These are phyloP conservation scores for Lasius fuliginosus DNA, from an alignment of 2,888 invertebrate species.

Conservation along the genomic window DNA sequence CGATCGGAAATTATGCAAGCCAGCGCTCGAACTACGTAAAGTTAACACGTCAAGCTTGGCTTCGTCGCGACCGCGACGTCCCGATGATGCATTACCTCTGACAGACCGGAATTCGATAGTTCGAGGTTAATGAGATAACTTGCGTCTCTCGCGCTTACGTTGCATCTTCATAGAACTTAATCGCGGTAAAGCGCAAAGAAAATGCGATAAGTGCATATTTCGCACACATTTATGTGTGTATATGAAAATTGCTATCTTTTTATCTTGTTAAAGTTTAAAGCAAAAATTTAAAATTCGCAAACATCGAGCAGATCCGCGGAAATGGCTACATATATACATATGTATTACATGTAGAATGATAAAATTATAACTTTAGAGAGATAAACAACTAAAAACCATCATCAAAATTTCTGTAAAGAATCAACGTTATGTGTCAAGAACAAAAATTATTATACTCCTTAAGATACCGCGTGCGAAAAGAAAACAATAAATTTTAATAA, in stretches of 20 bases:
- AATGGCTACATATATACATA: not conserved
- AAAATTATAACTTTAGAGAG: not conserved
- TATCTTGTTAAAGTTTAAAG: not conserved
- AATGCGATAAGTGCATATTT: constrained; percentile 5
- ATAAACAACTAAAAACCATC: not conserved
- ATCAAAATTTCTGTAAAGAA: not conserved
- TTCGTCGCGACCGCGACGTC: constrained; percentile 37
- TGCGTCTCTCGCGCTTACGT: constrained; percentile 12
- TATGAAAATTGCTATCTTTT: not conserved
- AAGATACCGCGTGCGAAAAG: not conserved
- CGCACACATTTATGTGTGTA: not conserved
- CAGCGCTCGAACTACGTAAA: constrained; percentile 39
- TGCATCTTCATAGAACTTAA: constrained; percentile 3
- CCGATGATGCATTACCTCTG: constrained; percentile 49
- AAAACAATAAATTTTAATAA: not conserved
- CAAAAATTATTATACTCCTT: no score
- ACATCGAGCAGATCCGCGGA: not conserved
- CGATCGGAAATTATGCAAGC: constrained; percentile 53
- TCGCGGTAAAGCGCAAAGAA: not conserved
- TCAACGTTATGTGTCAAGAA: no score
- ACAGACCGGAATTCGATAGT: constrained; percentile 50
- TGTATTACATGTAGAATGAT: not conserved
- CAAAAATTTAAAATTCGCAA: not conserved
- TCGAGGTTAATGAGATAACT: constrained; percentile 52
- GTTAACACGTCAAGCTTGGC: constrained; percentile 48